Conservation (phyloP, 2,797 vertebrate genomes). For the Coccyzus lansbergi region DNA sequence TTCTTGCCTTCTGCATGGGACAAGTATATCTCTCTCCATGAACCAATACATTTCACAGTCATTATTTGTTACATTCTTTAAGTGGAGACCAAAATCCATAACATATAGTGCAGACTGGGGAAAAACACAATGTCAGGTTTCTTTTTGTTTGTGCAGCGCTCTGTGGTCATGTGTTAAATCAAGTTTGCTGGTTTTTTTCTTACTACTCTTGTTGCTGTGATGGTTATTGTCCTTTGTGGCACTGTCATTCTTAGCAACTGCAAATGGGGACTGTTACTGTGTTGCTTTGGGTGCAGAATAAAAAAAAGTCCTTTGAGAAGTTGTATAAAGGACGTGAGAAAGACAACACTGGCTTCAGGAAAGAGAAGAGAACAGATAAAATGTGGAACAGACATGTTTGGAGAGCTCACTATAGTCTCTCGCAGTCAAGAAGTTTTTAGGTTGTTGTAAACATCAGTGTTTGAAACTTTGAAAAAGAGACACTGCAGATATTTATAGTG, state of each 20-base stretch:
- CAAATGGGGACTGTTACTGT: not conserved
- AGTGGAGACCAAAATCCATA: not conserved
- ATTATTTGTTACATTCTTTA: not conserved
- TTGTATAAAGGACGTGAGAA: not conserved
- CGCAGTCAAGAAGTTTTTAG: not conserved
- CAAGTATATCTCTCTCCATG: not conserved
- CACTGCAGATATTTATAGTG: not conserved
- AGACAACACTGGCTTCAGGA: not conserved
- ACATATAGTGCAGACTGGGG: not conserved
- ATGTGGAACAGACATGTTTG: not conserved
- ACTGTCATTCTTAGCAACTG: not conserved
- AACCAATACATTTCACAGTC: not conserved
- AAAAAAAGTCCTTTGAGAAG: not conserved
- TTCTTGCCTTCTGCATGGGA: not conserved
- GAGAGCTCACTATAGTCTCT: not conserved
- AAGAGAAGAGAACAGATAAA: not conserved
- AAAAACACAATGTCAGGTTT: not conserved
- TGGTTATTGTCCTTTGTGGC: not conserved
- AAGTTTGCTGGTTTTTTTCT: not conserved
- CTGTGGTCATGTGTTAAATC: not conserved
- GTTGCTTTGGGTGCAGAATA: not conserved
- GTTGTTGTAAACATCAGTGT: not conserved
- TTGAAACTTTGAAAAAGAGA: not conserved
- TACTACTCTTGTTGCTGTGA: not conserved
- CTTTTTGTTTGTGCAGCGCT: not conserved